These are phyloP conservation scores for Myopa testacea DNA, from an alignment of 2,888 invertebrate genomes.

Conservation along the genomic window DNA sequence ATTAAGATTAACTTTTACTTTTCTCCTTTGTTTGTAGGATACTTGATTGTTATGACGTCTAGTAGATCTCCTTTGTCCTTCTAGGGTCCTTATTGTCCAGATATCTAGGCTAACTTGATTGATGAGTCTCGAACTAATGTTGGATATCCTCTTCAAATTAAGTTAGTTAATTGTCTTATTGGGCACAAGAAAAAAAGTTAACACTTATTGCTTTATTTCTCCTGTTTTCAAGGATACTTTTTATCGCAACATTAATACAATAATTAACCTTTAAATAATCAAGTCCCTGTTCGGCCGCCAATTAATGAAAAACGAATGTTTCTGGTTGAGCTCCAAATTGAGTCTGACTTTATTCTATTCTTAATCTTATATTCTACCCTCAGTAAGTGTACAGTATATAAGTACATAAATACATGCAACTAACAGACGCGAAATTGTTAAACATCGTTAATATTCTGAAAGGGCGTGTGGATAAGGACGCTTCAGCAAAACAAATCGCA, in stretches of 20 bases:
- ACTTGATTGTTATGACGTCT: constrained; percentile 7
- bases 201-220: constrained; percentile 16
- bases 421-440: constrained; percentile 17
- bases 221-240: constrained; percentile 8
- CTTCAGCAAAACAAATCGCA: constrained; percentile 8
- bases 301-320: background rate
- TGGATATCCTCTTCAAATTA: constrained; percentile 14
- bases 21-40: constrained; percentile 3
- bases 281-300: background rate
- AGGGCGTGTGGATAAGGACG: background rate
- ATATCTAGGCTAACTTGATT: constrained; percentile 12
- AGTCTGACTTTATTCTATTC: too few relatives aligned
- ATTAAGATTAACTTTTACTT: background rate
- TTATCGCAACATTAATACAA: background rate
- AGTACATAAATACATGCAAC: constrained; percentile 5
- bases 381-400: too few relatives aligned
- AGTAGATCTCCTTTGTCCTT: background rate
- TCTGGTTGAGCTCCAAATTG: too few relatives aligned
- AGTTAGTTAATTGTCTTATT: constrained; percentile 7
- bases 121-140: constrained; percentile 19
- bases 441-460: background rate
- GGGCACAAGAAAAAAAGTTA: constrained; percentile 8
- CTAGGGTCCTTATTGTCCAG: too few relatives aligned
- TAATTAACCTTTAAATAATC: background rate
- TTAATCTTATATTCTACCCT: too few relatives aligned